These are phyloP conservation scores for Synergus itoensis DNA, from an alignment of 2,888 invertebrate species.

Conservation along the genomic window DNA sequence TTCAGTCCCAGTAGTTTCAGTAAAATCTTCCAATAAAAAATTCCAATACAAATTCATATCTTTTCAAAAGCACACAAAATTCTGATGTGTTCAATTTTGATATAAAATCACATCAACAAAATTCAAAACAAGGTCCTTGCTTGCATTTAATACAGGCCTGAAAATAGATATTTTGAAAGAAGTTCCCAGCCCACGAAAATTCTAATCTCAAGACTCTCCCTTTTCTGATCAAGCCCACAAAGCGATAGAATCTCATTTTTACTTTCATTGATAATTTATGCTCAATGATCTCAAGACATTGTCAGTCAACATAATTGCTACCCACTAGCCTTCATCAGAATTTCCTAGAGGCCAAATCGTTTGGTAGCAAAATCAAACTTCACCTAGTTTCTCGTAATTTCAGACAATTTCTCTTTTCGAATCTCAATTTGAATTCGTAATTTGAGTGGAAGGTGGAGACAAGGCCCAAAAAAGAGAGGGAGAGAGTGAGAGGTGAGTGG, in stretches of 20 bases:
- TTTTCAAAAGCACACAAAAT: too few relatives aligned
- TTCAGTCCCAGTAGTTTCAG: constrained; percentile 4
- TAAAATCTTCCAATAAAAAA: background rate
- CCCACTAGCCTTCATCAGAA: background rate
- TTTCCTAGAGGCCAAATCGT: background rate
- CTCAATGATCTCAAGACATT: background rate
- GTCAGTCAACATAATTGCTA: background rate
- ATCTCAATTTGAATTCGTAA: background rate
- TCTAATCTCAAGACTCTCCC: background rate
- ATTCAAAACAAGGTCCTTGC: background rate
- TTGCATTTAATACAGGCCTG: too few relatives aligned
- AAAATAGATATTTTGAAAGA: background rate
- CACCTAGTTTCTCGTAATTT: background rate
- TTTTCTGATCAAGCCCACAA: background rate
- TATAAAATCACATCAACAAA: background rate
- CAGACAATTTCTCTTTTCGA: constrained; percentile 11
- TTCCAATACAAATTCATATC: too few relatives aligned
- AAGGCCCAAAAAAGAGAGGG: constrained; percentile 47
- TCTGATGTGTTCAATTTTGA: too few relatives aligned
- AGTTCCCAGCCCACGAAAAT: background rate
- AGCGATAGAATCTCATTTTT: constrained; percentile 5
- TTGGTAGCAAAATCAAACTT: constrained; percentile 10
- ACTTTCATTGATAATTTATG: constrained; percentile 14
- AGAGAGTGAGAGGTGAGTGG: constrained; percentile 46
- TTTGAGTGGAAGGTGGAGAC: constrained; percentile 37